Evolutionary conservation across 2,797 vertebrate species (phyloP).

Genomic region (Notolepis coatsorum): DNA sequence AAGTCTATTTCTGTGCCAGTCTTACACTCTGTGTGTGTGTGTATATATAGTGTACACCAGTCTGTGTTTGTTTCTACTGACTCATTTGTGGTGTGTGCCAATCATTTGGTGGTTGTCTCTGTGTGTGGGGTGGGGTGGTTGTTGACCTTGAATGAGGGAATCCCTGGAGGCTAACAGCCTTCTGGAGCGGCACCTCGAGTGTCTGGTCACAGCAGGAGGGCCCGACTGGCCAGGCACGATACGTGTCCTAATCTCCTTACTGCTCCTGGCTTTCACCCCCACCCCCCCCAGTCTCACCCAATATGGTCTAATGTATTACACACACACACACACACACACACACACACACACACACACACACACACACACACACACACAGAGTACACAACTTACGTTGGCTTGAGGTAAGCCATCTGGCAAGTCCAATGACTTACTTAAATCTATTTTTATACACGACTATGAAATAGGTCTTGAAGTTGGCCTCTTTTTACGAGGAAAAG

Average conservation of each 20-base stretch:
- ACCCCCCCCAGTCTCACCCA: slow-evolving; percentile 69
- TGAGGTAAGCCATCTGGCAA: slow-evolving; percentile 14
- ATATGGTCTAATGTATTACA: slow-evolving; percentile 22
- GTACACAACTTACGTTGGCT: background rate
- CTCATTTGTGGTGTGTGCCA: background rate
- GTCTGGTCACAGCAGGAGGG: slow-evolving; percentile 48
- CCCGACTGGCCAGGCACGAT: slow-evolving; percentile 44
- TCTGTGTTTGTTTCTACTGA: background rate
- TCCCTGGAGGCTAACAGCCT: slow-evolving; percentile 41
- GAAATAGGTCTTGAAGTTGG: slow-evolving; percentile 2
- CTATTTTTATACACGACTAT: slow-evolving; percentile 12
- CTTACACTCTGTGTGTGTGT: background rate
- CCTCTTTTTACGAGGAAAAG: no score
- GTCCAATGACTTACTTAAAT: slow-evolving; percentile 5
- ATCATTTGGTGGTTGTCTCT: background rate
- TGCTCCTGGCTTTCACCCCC: slow-evolving; percentile 61
- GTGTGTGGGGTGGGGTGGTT: slow-evolving; percentile 5
- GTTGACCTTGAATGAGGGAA: slow-evolving; percentile 53
- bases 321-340: background rate
- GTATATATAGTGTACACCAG: background rate
- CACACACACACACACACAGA: slow-evolving; percentile 16
- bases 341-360: slow-evolving; percentile 15
- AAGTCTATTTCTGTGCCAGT: slow-evolving; percentile 5
- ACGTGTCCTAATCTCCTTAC: slow-evolving; percentile 74
- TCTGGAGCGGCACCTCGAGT: slow-evolving; percentile 38